Percentiles rank a stretch among this genome's conserved stretches.
phyloP scores from a whole-genome alignment of 1,140 invertebrate species.

The Temnothorax nylanderi region DNA sequence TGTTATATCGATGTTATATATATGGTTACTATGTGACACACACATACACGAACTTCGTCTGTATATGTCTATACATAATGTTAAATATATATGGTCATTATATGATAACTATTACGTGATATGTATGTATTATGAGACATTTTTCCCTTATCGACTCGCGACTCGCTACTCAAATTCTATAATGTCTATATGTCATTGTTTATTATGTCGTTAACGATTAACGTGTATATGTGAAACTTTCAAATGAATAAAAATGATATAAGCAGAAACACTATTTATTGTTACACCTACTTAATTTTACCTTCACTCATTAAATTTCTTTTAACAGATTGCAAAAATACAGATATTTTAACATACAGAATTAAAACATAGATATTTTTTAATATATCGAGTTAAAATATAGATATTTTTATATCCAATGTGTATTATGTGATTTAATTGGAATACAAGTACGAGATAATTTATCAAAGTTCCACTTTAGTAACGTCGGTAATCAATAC shows the following conservation, averaged over 20 bases:
- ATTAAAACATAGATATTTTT: neutral
- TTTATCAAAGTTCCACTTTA: neutral
- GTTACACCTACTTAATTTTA: neutral
- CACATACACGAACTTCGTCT: conserved; percentile 68
- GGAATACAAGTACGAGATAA: neutral
- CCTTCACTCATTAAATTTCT: neutral
- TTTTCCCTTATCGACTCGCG: conserved; percentile 63
- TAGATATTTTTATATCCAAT: neutral
- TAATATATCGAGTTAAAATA: neutral
- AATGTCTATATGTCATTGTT: conserved; percentile 76
- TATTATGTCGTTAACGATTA: conserved; percentile 76
- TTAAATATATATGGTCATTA: conserved; percentile 66
- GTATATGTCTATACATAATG: conserved; percentile 75
- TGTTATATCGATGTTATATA: conserved; percentile 70
- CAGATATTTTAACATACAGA: neutral
- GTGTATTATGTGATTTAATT: neutral
- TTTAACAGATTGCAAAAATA: neutral
- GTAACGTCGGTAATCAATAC: conserved; percentile 11
- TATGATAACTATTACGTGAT: conserved; percentile 69
- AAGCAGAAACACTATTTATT: conserved; percentile 46
- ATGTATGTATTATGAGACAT: conserved; percentile 71
- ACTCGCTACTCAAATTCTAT: conserved; percentile 67
- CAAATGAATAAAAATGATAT: conserved; percentile 72
- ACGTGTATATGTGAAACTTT: conserved; percentile 75
- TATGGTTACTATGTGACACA: conserved; percentile 45